Conservation (phyloP, 2,888 invertebrate species). For the Drosophila greeni region DNA sequence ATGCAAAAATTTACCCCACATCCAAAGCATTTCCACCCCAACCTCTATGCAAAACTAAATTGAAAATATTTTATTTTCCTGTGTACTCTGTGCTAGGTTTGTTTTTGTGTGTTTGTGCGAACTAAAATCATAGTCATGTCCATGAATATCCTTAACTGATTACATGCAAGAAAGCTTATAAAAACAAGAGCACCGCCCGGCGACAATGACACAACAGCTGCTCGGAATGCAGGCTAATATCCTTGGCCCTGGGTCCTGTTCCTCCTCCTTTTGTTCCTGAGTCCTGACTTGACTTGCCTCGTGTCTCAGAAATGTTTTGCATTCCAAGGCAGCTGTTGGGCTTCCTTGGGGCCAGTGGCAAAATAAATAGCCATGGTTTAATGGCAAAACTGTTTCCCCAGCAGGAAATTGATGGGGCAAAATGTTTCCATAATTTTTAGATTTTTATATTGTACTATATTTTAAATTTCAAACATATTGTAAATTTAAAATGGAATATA, state of each 20-base stretch:
- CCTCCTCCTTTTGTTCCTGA: slow-evolving; percentile 1
- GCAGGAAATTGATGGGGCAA: slow-evolving; percentile 4
- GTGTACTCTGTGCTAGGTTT: slow-evolving; percentile 13
- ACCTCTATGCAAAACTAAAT: not conserved
- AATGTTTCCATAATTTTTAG: not conserved
- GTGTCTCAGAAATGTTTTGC: slow-evolving; percentile 16
- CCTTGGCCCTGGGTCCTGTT: slow-evolving; percentile 17
- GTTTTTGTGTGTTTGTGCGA: slow-evolving; percentile 31
- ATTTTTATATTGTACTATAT: not conserved
- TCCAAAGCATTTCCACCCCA: too few relatives aligned
- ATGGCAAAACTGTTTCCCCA: slow-evolving; percentile 1
- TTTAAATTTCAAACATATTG: not conserved
- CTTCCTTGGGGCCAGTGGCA: slow-evolving; percentile 11
- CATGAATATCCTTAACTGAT: slow-evolving; percentile 72
- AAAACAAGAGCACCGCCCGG: slow-evolving; percentile 56
- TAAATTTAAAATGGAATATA: not conserved
- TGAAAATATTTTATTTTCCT: not conserved
- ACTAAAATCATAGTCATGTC: slow-evolving; percentile 72
- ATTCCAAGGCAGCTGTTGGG: slow-evolving; percentile 15
- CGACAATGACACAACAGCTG: slow-evolving; percentile 63
- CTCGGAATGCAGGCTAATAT: slow-evolving; percentile 54
- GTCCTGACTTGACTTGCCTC: slow-evolving; percentile 21
- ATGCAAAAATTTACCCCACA: not conserved
- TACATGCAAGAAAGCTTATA: slow-evolving; percentile 68
- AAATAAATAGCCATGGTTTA: slow-evolving; percentile 25